phyloP scores from a whole-genome alignment of 2,113 vertebrate genomes.

The Toxotes chatareus region DNA sequence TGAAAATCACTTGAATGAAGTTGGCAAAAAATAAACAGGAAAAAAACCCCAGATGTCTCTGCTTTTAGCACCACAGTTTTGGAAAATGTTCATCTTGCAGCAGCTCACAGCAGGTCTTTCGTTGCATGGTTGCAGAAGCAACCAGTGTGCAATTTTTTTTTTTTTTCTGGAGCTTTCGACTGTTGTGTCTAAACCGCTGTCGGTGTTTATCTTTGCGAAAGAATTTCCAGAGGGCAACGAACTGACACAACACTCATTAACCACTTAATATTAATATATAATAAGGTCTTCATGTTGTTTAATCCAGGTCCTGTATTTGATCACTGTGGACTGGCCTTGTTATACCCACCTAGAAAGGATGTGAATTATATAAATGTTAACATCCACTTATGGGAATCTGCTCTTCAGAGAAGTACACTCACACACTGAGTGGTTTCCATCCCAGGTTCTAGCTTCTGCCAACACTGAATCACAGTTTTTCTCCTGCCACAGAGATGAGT shows the following conservation, averaged over 20 bases:
- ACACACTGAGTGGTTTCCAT: not conserved
- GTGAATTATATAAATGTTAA: conserved; percentile 4
- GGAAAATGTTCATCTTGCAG: no score
- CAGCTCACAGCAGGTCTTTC: no score
- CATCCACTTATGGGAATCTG: not conserved
- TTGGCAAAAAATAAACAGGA: no score
- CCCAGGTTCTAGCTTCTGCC: not conserved
- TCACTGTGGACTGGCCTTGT: not conserved
- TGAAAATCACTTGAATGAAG: no score
- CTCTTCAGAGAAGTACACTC: conserved; percentile 12
- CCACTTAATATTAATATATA: not conserved
- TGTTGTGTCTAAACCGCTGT: no score
- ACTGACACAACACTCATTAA: not conserved
- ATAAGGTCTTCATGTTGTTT: not conserved
- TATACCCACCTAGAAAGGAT: not conserved
- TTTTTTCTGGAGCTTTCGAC: no score
- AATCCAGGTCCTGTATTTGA: not conserved
- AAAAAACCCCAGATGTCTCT: no score
- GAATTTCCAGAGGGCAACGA: no score
- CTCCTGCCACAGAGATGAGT: not conserved
- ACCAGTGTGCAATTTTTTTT: no score
- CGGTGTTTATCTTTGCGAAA: no score
- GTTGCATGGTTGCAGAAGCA: no score
- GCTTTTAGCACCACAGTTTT: no score
- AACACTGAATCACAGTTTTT: not conserved